These are phyloP conservation scores for Rhagoletis pomonella DNA, from an alignment of 1,140 invertebrate genomes.

Conservation along the genomic window DNA sequence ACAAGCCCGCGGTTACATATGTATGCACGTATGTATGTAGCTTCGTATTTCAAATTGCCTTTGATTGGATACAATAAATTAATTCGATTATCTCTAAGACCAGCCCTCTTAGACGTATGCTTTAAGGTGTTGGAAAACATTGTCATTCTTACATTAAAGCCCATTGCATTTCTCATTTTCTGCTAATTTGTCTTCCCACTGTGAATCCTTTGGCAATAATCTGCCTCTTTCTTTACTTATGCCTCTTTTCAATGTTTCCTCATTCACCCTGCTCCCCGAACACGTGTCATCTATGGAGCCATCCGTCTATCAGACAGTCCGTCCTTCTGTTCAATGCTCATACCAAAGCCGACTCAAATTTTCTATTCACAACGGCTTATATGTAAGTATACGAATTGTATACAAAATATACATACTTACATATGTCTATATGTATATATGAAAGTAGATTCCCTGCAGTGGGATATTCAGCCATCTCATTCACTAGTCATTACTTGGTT, in stretches of 20 bases:
- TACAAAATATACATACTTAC: no score
- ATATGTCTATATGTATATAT: no score
- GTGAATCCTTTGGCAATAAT: neutral
- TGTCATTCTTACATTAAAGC: neutral
- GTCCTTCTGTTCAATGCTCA: no score
- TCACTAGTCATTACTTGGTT: no score
- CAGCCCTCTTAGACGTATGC: neutral
- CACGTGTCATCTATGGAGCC: neutral
- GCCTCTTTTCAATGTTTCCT: neutral
- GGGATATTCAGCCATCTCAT: no score
- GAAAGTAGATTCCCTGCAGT: no score
- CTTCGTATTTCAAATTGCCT: no score
- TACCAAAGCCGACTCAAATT: conserved; percentile 29
- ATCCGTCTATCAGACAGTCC: neutral
- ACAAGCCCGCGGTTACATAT: no score
- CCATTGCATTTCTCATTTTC: neutral
- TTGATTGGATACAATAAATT: no score
- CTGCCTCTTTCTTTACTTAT: neutral
- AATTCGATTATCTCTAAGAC: no score
- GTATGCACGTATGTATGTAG: no score
- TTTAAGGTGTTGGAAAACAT: neutral
- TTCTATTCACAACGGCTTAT: conserved; percentile 16
- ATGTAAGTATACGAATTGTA: no score
- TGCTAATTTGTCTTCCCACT: neutral
- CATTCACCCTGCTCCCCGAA: neutral